Base-by-base conservation (phyloP, 2,888 invertebrate species). In the Luffia ferchaultella region DNA sequence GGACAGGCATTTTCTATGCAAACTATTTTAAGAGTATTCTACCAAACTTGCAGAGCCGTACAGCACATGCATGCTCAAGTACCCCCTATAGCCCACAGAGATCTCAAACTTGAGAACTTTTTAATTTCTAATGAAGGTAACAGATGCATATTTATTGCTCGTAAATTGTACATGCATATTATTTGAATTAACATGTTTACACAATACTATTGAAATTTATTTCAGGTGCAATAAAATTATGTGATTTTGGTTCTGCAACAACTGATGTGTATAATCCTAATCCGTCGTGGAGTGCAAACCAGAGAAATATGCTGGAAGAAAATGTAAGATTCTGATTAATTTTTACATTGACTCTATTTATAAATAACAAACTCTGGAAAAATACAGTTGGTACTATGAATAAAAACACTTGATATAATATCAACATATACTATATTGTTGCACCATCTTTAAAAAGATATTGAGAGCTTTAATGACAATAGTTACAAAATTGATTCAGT, bases 181-280 rank as follows among this genome's bases (percentile, higher is more conserved):
- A 12, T 30, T 30, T 30, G 5, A 30, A 30, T 30, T 7, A 12
- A 30, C n/a, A n/a, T n/a, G n/a, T n/a, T n/a, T n/a, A n/a, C n/a
- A n/a, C n/a, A n/a, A n/a, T n/a, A n/a, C n/a, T n/a, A n/a, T n/a
- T n/a, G n/a, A n/a, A n/a, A n/a, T n/a, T n/a, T 50, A 57, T 65
- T 65, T 51, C 58, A 85, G 85, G 85, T 73, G 75, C 85, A 63
- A 89, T 98, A 46, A 98, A 98, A 75, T 84, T 98, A 55, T 99
- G 98, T 84, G 98, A 98, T 85, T 98, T 98, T 83, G 98, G 98
- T 19, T 97, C 97, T 57, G 93, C 97, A 1, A 96, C 97, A 15
- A 91, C 90, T 15, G 92, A 95, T 65, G 83, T 89, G 48, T 92
- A 90, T 69, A 71, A 88, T 48, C 97, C 97, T 9, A 95, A 96